Base-by-base conservation (phyloP, 37 sponge, comb jelly and placozoan genomes). In the Cladorhizidae sp. region DNA sequence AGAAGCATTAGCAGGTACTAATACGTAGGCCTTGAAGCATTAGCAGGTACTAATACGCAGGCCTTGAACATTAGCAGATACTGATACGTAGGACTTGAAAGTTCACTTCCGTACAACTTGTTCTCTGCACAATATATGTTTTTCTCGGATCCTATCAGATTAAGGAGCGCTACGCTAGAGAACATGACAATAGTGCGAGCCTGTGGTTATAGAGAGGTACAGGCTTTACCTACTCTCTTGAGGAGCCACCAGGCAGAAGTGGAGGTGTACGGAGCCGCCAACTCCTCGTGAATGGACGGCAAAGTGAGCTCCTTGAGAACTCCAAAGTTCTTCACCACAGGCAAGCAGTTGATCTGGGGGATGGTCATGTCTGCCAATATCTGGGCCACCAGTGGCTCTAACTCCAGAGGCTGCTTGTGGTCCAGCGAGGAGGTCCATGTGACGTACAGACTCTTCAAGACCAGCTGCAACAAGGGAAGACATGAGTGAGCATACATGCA, bases 181-280 rank as follows among this genome's bases (percentile, higher is more conserved):
- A n/a, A n/a, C n/a, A n/a, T n/a, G n/a, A n/a, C n/a, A n/a, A n/a
- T n/a, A n/a, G n/a, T n/a, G n/a, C n/a, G n/a, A n/a, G n/a, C n/a
- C n/a, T n/a, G n/a, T n/a, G n/a, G n/a, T n/a, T n/a, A n/a, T n/a
- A n/a, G n/a, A n/a, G n/a, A n/a, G n/a, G n/a, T n/a, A n/a, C n/a
- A n/a, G 8, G 49, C 49, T 80, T 22, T 26, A 83, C 92, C 92
- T 25, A 92, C 42, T n/a, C 72, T 71, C 56, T 56, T 83, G 43
- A 92, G 80, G 15, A 92, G 77, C 36, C 28, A 36, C n/a, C 78
- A 1, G 23, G 81, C 73, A 40, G 64, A 67, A 11, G 80, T 80
- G 33, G 80, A 56, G 42, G 92, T 83, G 74, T 87, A 91, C 0
- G 92, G 87, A 9, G 86, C 69, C 2, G 84, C 40, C 37, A 33